phyloP scores from a whole-genome alignment of 2,888 invertebrate species.

The Frankliniella fusca region DNA sequence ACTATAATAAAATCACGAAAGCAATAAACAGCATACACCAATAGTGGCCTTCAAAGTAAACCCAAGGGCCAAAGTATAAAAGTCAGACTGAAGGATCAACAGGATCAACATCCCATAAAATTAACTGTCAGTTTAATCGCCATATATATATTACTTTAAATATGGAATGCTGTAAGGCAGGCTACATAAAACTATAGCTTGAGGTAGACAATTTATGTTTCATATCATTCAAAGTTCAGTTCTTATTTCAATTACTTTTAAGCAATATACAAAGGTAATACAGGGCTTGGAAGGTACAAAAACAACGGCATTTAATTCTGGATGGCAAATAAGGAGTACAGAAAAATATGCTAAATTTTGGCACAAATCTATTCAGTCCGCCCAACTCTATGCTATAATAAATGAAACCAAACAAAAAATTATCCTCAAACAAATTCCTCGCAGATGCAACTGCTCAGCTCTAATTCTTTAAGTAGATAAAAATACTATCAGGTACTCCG shows the following conservation, averaged over 20 bases:
- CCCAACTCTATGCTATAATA: not conserved
- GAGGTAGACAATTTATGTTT: not conserved
- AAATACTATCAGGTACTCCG: constrained; percentile 25
- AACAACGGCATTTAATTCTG: too few relatives aligned
- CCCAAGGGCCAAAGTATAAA: not conserved
- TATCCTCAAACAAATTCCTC: not conserved
- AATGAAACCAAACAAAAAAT: too few relatives aligned
- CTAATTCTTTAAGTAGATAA: constrained; percentile 11
- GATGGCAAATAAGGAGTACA: not conserved
- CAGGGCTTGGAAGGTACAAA: too few relatives aligned
- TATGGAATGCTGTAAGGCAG: not conserved
- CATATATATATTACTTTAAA: not conserved
- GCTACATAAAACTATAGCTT: not conserved
- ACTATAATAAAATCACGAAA: not conserved
- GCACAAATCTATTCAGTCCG: constrained; percentile 1
- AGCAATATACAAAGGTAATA: too few relatives aligned
- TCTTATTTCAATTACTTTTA: too few relatives aligned
- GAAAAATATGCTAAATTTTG: not conserved
- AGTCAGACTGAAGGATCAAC: not conserved
- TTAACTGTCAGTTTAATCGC: not conserved
- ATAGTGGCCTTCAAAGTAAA: not conserved
- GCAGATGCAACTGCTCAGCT: not conserved
- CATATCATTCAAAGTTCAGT: too few relatives aligned
- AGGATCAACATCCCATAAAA: not conserved
- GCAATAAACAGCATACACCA: not conserved